Percentiles rank a stretch among this genome's conserved stretches.
Evolutionary conservation across 1,140 invertebrate species (phyloP).

Genomic region (Pararge aegeria): DNA sequence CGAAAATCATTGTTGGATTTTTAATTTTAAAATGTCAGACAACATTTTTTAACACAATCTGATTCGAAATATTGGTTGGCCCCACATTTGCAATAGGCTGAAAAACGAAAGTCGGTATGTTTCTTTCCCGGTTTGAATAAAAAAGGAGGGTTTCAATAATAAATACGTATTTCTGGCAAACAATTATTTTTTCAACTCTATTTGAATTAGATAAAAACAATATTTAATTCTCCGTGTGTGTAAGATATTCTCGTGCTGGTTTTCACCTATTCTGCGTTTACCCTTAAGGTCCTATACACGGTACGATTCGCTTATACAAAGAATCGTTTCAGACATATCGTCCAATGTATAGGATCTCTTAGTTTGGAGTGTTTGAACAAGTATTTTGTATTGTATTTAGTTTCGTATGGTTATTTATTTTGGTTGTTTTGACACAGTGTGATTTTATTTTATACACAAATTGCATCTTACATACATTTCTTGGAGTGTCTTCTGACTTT

Average conservation of each 20-base stretch:
- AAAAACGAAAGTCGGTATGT: no score
- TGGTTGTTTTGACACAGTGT: slow-evolving; percentile 11
- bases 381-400: neutral
- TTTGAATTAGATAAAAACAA: no score
- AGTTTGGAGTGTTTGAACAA: neutral
- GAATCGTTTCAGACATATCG: neutral
- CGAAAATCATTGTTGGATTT: no score
- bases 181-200: no score
- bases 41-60: no score
- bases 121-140: no score
- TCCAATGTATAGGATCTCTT: neutral
- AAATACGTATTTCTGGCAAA: no score
- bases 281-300: neutral
- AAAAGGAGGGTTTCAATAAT: no score
- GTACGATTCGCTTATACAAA: neutral
- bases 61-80: no score
- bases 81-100: no score
- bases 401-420: no score
- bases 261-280: neutral
- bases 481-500: neutral
- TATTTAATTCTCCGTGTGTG: neutral
- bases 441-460: neutral
- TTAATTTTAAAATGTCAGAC: no score
- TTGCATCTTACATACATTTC: neutral
- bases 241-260: neutral